Evolutionary conservation across 1,140 invertebrate species (phyloP).

Genomic region (Achatina immaculata): DNA sequence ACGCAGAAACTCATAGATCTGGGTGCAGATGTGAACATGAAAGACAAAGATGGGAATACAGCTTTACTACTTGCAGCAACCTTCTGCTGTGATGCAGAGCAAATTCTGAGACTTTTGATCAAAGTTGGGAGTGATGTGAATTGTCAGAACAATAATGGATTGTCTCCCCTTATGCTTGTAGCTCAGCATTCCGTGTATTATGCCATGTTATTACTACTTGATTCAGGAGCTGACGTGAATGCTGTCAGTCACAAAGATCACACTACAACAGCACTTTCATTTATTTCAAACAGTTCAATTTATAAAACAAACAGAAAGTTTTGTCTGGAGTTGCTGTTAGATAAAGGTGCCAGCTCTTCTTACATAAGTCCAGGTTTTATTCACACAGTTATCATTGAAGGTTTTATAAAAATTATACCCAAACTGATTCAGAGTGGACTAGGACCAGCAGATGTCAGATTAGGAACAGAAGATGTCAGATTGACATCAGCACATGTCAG

Average conservation of each 20-base stretch:
- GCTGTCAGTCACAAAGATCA: not conserved
- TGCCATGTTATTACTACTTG: not conserved
- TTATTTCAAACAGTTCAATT: not conserved
- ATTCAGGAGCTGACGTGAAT: not conserved
- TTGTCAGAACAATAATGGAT: not conserved
- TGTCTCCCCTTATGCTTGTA: not conserved
- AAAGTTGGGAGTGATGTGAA: not conserved
- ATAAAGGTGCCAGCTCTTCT: not conserved
- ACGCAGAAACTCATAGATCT: not conserved
- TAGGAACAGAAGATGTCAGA: too few relatives aligned
- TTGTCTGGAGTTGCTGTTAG: not conserved
- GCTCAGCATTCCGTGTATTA: not conserved
- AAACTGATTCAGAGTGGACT: not conserved
- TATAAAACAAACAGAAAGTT: not conserved
- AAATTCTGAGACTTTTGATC: not conserved
- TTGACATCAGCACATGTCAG: too few relatives aligned
- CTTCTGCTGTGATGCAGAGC: not conserved
- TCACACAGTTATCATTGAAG: not conserved
- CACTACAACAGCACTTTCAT: constrained; percentile 3
- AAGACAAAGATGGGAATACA: not conserved
- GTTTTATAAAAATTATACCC: not conserved
- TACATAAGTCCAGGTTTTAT: not conserved
- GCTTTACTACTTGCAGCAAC: not conserved
- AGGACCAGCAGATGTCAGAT: not conserved
- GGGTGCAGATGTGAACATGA: not conserved